Percentiles rank a stretch among this genome's conserved stretches.
Evolutionary conservation across 2,888 invertebrate genomes (phyloP).

Genomic region (Ormyrus labotus): DNA sequence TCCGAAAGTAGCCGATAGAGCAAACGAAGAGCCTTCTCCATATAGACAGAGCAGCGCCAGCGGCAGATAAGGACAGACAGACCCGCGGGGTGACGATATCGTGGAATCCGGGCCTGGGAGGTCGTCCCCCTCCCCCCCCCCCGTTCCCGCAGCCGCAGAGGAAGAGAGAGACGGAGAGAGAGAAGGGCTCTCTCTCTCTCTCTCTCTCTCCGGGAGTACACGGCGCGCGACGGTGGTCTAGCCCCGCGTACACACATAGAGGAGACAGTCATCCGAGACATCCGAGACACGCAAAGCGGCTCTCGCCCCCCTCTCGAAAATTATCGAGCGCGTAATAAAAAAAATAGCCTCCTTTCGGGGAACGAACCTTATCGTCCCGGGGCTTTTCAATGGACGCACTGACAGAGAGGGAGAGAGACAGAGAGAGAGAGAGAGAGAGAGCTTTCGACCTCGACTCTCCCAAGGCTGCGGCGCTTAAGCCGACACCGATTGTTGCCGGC

Average conservation of each 20-base stretch:
- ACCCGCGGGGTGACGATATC: conserved; percentile 8
- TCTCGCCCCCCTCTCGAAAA: conserved; percentile 1
- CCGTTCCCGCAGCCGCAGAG: not conserved
- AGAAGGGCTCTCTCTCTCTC: not conserved
- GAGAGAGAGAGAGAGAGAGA: too few relatives aligned
- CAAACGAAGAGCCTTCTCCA: too few relatives aligned
- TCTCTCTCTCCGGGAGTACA: not conserved
- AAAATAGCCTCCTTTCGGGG: not conserved
- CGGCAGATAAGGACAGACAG: too few relatives aligned
- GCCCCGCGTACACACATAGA: not conserved
- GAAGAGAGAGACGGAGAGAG: not conserved
- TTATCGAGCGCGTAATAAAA: conserved; percentile 13
- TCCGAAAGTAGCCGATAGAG: too few relatives aligned
- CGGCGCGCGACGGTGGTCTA: conserved; percentile 24
- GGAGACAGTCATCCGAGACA: conserved; percentile 33
- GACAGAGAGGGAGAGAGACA: not conserved
- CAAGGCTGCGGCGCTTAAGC: not conserved
- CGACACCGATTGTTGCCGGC: not conserved
- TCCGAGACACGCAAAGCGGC: conserved; percentile 30
- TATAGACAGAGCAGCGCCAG: too few relatives aligned
- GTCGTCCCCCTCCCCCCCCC: conserved; percentile 5
- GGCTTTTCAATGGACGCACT: not conserved
- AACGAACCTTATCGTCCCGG: not conserved
- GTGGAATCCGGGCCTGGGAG: conserved; percentile 44
- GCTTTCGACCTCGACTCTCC: too few relatives aligned